Evolutionary conservation across 2,888 invertebrate genomes (phyloP), one percentile per base, ranked within the genome.

Genomic region (Drosophila helvetica): DNA sequence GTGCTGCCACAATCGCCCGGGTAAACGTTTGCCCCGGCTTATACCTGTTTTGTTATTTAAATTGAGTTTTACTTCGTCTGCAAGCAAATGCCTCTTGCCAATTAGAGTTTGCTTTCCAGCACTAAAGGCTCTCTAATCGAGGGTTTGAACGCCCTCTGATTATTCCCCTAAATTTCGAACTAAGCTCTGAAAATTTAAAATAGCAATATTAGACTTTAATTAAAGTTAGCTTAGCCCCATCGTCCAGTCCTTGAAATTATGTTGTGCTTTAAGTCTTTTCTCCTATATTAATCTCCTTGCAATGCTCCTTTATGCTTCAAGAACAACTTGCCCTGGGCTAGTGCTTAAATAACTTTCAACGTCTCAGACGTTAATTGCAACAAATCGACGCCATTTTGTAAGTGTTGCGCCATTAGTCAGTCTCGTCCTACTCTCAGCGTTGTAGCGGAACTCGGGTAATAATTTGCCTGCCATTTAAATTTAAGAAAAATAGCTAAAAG

Each of bases 351-450:
- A 70, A 78, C 76, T 74, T 76, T 75, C 70, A 78, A 56, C 62
- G 60, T 63, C 68, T 51, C 65, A 48, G 72, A 57, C 73, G 79
- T 77, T 85, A 85, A 85, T 85, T 85, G 79, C 86, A 86, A 82
- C 88, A 87, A 85, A 86, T 85, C 69, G 88, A 75, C 73, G 72
- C 72, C 80, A 80, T 86, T 86, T 79, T 73, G 65, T 61, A 60
- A 80, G 75, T 79, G 75, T 58, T 62, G 22, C 50, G 66, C 75
- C 75, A 86, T 85, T 85, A 83, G 55, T 83, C 58, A 83, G 68
- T 43, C n/a, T 10, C 17, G 7, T 25, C 38, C 19, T 53, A 38
- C 22, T 22, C 18, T 18, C 55, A 19, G 7, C 15, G 25, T 38
- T 6, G 43, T 25, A 53, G 38, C 18, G 51, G 51, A 52, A 45